Evolutionary conservation across 1,140 invertebrate species (phyloP).

Genomic region (Euschistus heros): DNA sequence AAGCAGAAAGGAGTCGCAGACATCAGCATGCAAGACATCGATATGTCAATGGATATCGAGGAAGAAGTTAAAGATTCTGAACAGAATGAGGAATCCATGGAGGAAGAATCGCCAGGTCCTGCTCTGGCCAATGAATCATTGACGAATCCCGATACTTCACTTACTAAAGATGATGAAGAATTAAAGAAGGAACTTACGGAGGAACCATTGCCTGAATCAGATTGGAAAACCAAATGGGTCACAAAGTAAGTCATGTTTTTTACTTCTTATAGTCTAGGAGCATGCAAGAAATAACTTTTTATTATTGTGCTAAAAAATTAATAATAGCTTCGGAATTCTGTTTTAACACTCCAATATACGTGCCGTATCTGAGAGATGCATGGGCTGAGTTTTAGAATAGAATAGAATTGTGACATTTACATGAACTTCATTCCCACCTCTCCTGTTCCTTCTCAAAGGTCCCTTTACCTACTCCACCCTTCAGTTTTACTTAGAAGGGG

Average conservation of each 20-base stretch:
- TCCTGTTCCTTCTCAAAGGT: too few relatives aligned
- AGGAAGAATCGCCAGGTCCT: slow-evolving; percentile 21
- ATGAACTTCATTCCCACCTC: too few relatives aligned
- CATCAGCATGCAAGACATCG: slow-evolving; percentile 27
- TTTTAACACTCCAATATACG: too few relatives aligned
- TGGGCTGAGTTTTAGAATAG: too few relatives aligned
- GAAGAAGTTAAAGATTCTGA: slow-evolving; percentile 33
- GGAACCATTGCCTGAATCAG: slow-evolving; percentile 19
- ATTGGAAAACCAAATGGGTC: slow-evolving; percentile 17
- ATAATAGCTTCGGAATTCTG: too few relatives aligned
- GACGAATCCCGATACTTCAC: slow-evolving; percentile 26
- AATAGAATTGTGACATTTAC: too few relatives aligned
- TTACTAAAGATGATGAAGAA: slow-evolving; percentile 28
- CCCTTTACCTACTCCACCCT: too few relatives aligned
- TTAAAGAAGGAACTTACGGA: slow-evolving; percentile 29
- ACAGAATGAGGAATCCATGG: slow-evolving; percentile 31
- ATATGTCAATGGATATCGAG: slow-evolving; percentile 2
- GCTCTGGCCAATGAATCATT: slow-evolving; percentile 23
- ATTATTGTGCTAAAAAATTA: too few relatives aligned
- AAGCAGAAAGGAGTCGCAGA: slow-evolving; percentile 26
- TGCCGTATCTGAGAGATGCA: too few relatives aligned
- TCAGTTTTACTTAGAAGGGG: too few relatives aligned
- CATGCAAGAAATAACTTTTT: too few relatives aligned
- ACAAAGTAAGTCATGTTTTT: slow-evolving; percentile 12
- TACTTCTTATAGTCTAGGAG: too few relatives aligned